Evolutionary conservation across 2,113 vertebrate genomes (phyloP).

Genomic region (Tringa solitaria): DNA sequence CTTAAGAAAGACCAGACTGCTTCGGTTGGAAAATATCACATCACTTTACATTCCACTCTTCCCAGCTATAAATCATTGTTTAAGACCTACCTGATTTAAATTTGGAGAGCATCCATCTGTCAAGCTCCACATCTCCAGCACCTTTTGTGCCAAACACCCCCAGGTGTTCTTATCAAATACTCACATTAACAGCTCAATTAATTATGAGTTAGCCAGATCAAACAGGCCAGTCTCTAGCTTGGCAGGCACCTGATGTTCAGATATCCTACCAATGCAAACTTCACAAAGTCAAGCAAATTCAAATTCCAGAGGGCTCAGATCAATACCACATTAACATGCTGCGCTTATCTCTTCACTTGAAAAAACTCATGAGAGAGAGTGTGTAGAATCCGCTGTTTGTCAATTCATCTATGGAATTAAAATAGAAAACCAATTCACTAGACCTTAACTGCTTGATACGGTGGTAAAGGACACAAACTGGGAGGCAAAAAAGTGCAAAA

Average conservation of each 20-base stretch:
- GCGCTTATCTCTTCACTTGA: neutral
- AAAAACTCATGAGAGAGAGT: neutral
- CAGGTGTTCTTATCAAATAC: conserved; percentile 63
- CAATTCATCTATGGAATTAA: neutral
- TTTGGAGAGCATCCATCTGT: conserved; percentile 57
- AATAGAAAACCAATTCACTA: conserved; percentile 14
- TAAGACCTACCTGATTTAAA: conserved; percentile 50
- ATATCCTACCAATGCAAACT: conserved; percentile 59
- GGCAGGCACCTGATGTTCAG: conserved; percentile 59
- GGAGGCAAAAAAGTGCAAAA: neutral
- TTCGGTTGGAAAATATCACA: conserved; percentile 58
- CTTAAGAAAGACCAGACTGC: conserved; percentile 41
- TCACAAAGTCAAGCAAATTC: conserved; percentile 61
- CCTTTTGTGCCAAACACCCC: conserved; percentile 52
- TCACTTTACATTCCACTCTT: conserved; percentile 56
- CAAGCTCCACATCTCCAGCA: conserved; percentile 17
- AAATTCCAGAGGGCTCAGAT: conserved; percentile 57
- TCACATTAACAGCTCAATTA: conserved; percentile 69
- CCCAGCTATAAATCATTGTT: conserved; percentile 58
- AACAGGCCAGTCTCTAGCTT: conserved; percentile 54
- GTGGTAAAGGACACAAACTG: neutral
- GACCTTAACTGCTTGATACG: neutral
- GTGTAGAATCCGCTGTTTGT: conserved; percentile 14
- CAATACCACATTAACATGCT: conserved; percentile 65
- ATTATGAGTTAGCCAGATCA: conserved; percentile 68